These are phyloP conservation scores for Dinocampus coccinellae DNA, from an alignment of 2,888 invertebrate species.

Conservation along the genomic window DNA sequence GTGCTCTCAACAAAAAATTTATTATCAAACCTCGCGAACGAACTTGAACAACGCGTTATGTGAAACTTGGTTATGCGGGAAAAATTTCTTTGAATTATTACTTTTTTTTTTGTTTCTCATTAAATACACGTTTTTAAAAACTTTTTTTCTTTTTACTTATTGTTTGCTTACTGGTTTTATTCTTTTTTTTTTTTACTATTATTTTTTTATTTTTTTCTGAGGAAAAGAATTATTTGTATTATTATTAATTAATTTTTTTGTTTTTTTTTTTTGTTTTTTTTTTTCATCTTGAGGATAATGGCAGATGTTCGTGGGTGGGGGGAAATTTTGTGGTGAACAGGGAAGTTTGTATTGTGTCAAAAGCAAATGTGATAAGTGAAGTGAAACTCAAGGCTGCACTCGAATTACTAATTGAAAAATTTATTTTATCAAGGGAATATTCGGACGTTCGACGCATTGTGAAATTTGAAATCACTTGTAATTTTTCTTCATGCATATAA, in stretches of 20 bases:
- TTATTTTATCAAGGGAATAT: conserved; percentile 43
- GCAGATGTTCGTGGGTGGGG: conserved; percentile 47
- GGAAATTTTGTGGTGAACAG: conserved; percentile 50
- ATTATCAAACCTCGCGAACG: conserved; percentile 58
- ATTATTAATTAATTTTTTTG: conserved; percentile 7
- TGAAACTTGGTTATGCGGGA: conserved; percentile 58
- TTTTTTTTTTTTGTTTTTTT: conserved; percentile 40
- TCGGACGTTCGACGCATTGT: conserved; percentile 51
- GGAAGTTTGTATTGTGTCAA: conserved; percentile 67
- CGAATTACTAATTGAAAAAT: conserved; percentile 61
- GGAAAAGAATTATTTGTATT: conserved; percentile 33
- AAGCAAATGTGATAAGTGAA: conserved; percentile 69
- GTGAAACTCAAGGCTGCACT: conserved; percentile 67
- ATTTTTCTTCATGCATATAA: neutral
- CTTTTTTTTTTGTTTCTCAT: conserved; percentile 35
- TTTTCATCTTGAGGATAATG: neutral
- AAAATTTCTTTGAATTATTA: conserved; percentile 39
- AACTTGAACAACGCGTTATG: conserved; percentile 67
- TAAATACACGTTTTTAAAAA: no score
- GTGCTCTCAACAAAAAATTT: conserved; percentile 36
- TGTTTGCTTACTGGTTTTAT: conserved; percentile 17
- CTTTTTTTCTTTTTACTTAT: conserved; percentile 31
- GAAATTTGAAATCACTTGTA: conserved; percentile 25
- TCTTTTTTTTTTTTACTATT: conserved; percentile 30
- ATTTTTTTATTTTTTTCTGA: conserved; percentile 2